Evolutionary conservation across 2,797 vertebrate genomes (phyloP).

Genomic region (Lepus townsendii): DNA sequence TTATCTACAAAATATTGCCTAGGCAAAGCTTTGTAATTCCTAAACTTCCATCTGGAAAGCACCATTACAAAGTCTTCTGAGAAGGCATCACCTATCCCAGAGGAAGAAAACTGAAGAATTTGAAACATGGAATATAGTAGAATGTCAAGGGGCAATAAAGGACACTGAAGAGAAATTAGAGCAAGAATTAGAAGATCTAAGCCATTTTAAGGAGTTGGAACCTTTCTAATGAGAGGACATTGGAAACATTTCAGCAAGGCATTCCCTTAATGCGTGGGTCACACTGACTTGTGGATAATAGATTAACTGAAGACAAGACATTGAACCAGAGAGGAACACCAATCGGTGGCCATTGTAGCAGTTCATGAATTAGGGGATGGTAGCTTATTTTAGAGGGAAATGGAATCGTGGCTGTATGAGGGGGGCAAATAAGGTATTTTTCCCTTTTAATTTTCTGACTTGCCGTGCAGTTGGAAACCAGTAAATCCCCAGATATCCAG

Average conservation of each 20-base stretch:
- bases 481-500: neutral
- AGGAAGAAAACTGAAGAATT: neutral
- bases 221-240: neutral
- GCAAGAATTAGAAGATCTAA: neutral
- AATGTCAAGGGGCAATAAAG: neutral
- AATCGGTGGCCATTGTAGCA: neutral
- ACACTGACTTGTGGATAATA: neutral
- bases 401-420: too few species aligned
- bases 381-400: neutral
- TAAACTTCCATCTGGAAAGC: neutral
- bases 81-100: neutral
- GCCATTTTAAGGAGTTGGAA: neutral
- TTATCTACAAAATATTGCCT: neutral
- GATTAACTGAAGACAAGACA: neutral
- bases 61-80: neutral
- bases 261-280: neutral
- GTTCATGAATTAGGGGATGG: neutral
- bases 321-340: neutral
- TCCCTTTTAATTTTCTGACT: neutral
- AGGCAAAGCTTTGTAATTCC: neutral
- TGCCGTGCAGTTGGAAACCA: neutral
- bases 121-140: neutral
- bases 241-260: neutral
- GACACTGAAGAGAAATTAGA: neutral
- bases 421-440: neutral